These are phyloP conservation scores for Corythornis vintsioides DNA, from an alignment of 2,113 vertebrate genomes.

Conservation along the genomic window DNA sequence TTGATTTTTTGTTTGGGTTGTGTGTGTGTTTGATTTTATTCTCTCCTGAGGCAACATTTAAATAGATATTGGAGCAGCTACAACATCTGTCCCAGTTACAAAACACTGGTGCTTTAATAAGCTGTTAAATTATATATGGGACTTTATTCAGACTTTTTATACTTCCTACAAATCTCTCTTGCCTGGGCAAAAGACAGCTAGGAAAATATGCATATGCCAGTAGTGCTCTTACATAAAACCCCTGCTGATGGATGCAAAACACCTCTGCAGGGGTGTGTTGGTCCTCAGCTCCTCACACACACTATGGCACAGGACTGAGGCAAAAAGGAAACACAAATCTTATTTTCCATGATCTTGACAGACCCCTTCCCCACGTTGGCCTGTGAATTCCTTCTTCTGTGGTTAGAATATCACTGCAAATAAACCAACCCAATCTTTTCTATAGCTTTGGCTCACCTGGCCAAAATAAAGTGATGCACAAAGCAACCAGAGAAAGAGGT, in stretches of 20 bases:
- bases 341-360: neutral
- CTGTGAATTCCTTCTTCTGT: neutral
- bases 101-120: neutral
- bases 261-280: neutral
- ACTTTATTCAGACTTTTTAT: neutral
- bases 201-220: neutral
- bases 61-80: neutral
- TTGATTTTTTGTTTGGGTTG: neutral
- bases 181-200: neutral
- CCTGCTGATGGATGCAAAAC: neutral
- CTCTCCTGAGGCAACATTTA: neutral
- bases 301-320: neutral
- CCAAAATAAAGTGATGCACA: neutral
- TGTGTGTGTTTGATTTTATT: neutral
- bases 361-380: neutral
- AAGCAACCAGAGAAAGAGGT: neutral
- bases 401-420: neutral
- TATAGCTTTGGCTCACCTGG: conserved; percentile 1
- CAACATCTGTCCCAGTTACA: neutral
- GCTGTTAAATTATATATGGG: neutral
- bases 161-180: neutral
- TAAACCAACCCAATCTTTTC: neutral
- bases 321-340: neutral
- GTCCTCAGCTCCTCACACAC: neutral
- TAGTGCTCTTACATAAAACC: neutral